Evolutionary conservation across 1,140 invertebrate species (phyloP).

Genomic region (Maniola jurtina): DNA sequence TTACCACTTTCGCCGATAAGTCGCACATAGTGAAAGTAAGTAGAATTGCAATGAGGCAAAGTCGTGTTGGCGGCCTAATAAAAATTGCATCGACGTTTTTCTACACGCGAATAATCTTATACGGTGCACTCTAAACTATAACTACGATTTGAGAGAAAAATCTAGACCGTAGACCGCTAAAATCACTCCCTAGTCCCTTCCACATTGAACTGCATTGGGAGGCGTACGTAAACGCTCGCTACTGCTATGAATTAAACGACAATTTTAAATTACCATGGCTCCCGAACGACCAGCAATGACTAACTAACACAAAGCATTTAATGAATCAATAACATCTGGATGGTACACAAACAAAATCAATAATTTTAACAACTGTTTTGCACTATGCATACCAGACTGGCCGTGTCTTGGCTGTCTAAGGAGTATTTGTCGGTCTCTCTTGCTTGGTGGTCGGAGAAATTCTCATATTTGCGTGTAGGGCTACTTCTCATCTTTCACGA

Average conservation of each 20-base stretch:
- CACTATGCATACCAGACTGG: slow-evolving; percentile 69
- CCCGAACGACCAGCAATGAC: slow-evolving; percentile 17
- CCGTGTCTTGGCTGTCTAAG: slow-evolving; percentile 75
- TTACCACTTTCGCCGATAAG: slow-evolving; percentile 29
- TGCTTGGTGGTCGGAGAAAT: slow-evolving; percentile 69
- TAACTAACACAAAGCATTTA: slow-evolving; percentile 31
- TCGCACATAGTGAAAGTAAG: slow-evolving; percentile 43
- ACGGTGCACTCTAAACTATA: too few relatives aligned
- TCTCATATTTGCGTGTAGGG: slow-evolving; percentile 76
- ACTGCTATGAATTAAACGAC: not conserved
- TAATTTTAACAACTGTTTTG: slow-evolving; percentile 56
- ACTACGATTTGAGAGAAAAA: not conserved
- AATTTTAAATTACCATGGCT: slow-evolving; percentile 10
- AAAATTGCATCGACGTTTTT: not conserved
- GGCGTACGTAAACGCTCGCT: not conserved
- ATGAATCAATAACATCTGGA: slow-evolving; percentile 67
- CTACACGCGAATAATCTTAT: not conserved
- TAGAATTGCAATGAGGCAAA: slow-evolving; percentile 15
- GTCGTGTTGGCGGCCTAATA: not conserved
- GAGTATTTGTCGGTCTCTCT: slow-evolving; percentile 75
- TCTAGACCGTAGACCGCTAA: not conserved
- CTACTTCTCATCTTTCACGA: slow-evolving; percentile 77
- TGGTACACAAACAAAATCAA: slow-evolving; percentile 76
- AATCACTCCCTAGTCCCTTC: not conserved
- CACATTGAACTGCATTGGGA: not conserved